Conservation (phyloP, 2,797 vertebrate genomes). For the Cryptoprocta ferox region DNA sequence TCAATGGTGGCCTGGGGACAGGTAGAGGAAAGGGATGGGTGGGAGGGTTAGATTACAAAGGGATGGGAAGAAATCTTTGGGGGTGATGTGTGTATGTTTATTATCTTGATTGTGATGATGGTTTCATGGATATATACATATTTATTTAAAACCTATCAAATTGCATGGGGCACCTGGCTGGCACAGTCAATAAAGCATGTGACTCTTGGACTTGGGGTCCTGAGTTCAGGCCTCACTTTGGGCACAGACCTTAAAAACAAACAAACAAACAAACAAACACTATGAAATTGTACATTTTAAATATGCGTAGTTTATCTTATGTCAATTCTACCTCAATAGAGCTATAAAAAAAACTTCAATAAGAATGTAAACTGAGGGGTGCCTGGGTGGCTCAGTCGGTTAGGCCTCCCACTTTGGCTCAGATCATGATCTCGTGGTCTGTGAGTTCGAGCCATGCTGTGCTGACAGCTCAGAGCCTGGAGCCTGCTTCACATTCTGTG, state of each 20-base stretch:
- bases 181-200: background rate
- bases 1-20: background rate
- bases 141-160: background rate
- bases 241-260: background rate
- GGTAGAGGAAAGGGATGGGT: background rate
- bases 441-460: too few species aligned
- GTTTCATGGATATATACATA: background rate
- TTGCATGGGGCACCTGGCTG: background rate
- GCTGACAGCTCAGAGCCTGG: too few species aligned
- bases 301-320: background rate
- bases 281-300: background rate
- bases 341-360: background rate
- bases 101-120: background rate
- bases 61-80: background rate
- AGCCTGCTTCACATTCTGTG: too few species aligned
- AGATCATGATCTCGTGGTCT: too few species aligned
- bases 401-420: too few species aligned
- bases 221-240: background rate
- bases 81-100: background rate
- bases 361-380: background rate
- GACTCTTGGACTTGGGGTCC: background rate
- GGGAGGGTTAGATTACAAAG: background rate
- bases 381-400: too few species aligned
- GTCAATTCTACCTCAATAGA: background rate
- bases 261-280: background rate